Conservation (phyloP, 2,888 invertebrate genomes). For the Oxytorus armatus region DNA sequence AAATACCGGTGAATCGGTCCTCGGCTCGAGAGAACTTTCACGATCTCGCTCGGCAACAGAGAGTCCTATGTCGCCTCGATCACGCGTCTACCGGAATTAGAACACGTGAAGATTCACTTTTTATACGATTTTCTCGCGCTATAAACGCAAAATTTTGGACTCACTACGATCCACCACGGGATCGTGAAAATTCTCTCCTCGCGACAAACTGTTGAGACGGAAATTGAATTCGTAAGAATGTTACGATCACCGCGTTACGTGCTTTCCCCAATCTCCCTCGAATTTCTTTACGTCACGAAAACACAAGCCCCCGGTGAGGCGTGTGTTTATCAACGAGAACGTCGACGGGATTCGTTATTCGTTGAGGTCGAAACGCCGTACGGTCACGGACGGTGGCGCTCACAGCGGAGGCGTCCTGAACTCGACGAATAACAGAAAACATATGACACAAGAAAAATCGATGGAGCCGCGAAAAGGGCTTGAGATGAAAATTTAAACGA, state of each 20-base stretch:
- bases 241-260: not conserved
- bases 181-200: slow-evolving; percentile 41
- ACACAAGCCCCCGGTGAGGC: not conserved
- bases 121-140: slow-evolving; percentile 74
- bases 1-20: slow-evolving; percentile 7
- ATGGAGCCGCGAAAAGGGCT: slow-evolving; percentile 60
- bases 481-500: slow-evolving; percentile 43
- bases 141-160: slow-evolving; percentile 43
- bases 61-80: slow-evolving; percentile 43
- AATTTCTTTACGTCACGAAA: slow-evolving; percentile 21
- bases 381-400: slow-evolving; percentile 5
- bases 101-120: slow-evolving; percentile 73
- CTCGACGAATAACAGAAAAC: slow-evolving; percentile 8
- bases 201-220: too few relatives aligned
- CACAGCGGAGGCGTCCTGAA: slow-evolving; percentile 13
- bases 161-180: not conserved
- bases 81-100: slow-evolving; percentile 51
- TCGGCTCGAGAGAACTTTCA: slow-evolving; percentile 44
- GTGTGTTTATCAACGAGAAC: too few relatives aligned
- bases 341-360: too few relatives aligned
- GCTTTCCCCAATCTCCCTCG: slow-evolving; percentile 1
- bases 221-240: not conserved
- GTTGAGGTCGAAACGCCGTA: not conserved
- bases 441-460: slow-evolving; percentile 31
- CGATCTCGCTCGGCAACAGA: slow-evolving; percentile 19